A percentile compares a stretch with the other conserved stretches of the same genome.
Conservation (phyloP, 2,888 invertebrate species). For the Pharmacophagus antenor region DNA sequence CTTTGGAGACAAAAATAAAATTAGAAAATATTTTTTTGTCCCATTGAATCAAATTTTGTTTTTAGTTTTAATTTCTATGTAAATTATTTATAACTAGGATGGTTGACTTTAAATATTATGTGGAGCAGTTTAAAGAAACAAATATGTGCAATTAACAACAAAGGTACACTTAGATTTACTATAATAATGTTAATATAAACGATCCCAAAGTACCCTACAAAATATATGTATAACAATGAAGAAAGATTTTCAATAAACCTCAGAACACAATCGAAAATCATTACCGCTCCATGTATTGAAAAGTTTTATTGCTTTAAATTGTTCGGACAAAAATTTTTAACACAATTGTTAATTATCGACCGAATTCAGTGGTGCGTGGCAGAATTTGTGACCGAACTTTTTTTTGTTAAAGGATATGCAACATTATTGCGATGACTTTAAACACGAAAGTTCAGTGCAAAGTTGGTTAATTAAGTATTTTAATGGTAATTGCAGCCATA, state of each 20-base stretch:
- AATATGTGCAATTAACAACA: background rate
- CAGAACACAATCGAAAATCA: constrained; percentile 27
- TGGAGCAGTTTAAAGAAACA: too few relatives aligned
- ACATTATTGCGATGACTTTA: constrained; percentile 15
- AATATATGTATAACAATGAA: constrained; percentile 9
- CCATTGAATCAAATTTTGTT: too few relatives aligned
- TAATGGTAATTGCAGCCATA: constrained; percentile 41
- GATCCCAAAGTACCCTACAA: background rate
- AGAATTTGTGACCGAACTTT: constrained; percentile 31
- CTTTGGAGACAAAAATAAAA: too few relatives aligned
- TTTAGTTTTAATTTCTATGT: too few relatives aligned
- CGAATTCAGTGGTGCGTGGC: constrained; percentile 43
- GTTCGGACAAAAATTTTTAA: constrained; percentile 29
- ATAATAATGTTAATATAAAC: background rate
- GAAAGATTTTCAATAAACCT: constrained; percentile 9
- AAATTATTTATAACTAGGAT: too few relatives aligned
- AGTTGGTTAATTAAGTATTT: constrained; percentile 14
- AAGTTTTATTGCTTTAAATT: constrained; percentile 30
- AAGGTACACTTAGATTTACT: background rate
- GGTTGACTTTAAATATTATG: too few relatives aligned
- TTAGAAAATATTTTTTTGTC: too few relatives aligned
- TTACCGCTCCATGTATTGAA: constrained; percentile 18
- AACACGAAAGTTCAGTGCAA: constrained; percentile 16
- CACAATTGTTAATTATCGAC: constrained; percentile 47
- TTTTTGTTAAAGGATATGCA: constrained; percentile 24